Evolutionary conservation across 1,140 invertebrate species (phyloP), one percentile per base, ranked within the genome.

Genomic region (Arion vulgaris): DNA sequence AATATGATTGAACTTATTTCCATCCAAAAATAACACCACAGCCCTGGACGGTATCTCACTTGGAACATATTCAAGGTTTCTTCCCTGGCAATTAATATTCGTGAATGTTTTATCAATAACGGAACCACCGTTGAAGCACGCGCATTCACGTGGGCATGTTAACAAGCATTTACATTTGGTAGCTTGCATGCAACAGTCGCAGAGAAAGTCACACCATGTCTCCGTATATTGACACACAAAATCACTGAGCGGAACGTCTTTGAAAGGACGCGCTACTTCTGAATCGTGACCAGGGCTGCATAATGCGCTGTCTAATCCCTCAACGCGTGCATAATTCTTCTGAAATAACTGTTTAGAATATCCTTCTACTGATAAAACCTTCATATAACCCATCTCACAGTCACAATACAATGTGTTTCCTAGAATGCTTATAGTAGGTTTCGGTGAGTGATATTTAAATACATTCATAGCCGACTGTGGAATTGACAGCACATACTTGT

Each of bases 371-470:
- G 53, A 53, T 57, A 73, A 77, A 0, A 69, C 79, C 34, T 86
- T 86, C 7, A 89, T 76, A 84, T 88, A 89, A 15, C 69, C 81
- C 69, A 89, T 28, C 0, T 82, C 51, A 69, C 88, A 89, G 69
- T 88, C 86, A 78, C 88, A 89, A 1, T 34, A 57, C 32, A 88
- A 87, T 15, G 62, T n/a, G 78, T 88, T 89, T 0, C 78, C 77
- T 17, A 45, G 57, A 15, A 89, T 53, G 39, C 83, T 80, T 15
- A 88, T 38, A 0, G 45, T 78, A 1, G 86, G 86, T n/a, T 85
- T 85, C 15, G 80, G 79, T 23, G 19, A 45, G 28, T 49, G 34
- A 0, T 9, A 13, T 34, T 49, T 51, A 45, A 80, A 80, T 7
- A 36, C 68, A 51, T 80, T 80, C 0, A 80, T 41, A 1, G 39